phyloP scores from a whole-genome alignment of 2,797 vertebrate genomes.

The Rhabdomys pumilio region DNA sequence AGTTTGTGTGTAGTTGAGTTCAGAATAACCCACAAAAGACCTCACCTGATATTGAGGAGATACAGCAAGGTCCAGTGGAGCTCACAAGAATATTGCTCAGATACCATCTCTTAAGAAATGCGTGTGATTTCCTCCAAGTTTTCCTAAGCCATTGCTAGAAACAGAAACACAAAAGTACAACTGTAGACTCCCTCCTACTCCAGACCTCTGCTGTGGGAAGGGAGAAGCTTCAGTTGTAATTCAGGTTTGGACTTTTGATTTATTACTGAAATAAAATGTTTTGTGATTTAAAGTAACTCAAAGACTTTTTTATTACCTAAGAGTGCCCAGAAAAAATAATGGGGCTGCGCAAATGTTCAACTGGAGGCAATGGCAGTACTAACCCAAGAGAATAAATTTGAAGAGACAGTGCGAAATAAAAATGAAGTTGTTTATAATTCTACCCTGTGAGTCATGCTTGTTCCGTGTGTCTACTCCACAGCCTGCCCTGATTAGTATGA shows the following conservation, averaged over 20 bases:
- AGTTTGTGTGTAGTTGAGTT: not conserved
- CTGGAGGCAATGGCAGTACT: constrained; percentile 62
- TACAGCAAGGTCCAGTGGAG: not conserved
- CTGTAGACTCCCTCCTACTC: not conserved
- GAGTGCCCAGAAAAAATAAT: constrained; percentile 64
- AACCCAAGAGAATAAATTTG: constrained; percentile 68
- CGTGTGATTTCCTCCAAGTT: not conserved
- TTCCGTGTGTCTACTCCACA: constrained; percentile 63
- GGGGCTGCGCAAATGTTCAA: constrained; percentile 53
- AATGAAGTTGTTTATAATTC: constrained; percentile 78
- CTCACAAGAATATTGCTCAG: constrained; percentile 11
- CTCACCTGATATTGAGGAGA: constrained; percentile 30
- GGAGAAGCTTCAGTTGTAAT: constrained; percentile 33
- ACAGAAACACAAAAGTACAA: not conserved
- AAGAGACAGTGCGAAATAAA: constrained; percentile 73
- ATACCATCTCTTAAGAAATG: not conserved
- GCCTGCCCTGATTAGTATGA: constrained; percentile 65
- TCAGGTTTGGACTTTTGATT: constrained; percentile 64
- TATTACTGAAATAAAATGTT: constrained; percentile 65
- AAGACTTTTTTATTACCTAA: constrained; percentile 53
- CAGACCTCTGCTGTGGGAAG: not conserved
- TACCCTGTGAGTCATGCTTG: constrained; percentile 56
- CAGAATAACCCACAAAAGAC: not conserved
- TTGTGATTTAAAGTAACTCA: constrained; percentile 65
- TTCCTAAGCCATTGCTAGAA: not conserved